Conservation (phyloP, 2,797 vertebrate species). For the Phyllotis vaccarum region DNA sequence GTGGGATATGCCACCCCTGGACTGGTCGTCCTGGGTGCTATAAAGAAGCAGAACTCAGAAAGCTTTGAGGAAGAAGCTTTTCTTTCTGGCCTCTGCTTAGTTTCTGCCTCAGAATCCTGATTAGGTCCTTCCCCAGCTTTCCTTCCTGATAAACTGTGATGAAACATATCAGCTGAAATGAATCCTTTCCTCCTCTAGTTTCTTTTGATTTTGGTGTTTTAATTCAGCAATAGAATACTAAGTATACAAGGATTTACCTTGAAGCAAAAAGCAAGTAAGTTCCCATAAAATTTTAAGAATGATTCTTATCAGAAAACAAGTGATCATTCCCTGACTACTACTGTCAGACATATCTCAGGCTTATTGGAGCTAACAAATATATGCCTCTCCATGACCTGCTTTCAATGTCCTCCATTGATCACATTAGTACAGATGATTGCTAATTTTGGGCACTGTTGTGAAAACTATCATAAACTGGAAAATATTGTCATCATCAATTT, state of each 20-base stretch:
- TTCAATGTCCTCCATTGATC: neutral
- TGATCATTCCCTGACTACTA: neutral
- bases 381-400: neutral
- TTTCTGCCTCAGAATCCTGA: neutral
- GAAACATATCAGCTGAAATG: neutral
- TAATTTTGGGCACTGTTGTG: neutral
- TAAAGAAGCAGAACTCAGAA: neutral
- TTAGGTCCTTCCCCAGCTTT: too few relatives aligned
- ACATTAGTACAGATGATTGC: neutral
- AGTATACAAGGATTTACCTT: neutral
- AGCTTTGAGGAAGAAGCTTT: neutral
- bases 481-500: slow-evolving; percentile 24
- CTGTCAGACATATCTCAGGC: neutral
- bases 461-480: slow-evolving; percentile 21
- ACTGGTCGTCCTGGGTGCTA: neutral
- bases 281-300: slow-evolving; percentile 21
- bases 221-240: neutral
- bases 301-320: neutral
- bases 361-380: neutral
- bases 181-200: neutral
- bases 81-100: neutral
- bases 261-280: neutral
- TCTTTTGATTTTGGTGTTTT: neutral
- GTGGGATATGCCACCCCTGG: neutral
- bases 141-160: neutral